phyloP scores from a whole-genome alignment of 2,113 vertebrate genomes.

The Bothrops jararaca region DNA sequence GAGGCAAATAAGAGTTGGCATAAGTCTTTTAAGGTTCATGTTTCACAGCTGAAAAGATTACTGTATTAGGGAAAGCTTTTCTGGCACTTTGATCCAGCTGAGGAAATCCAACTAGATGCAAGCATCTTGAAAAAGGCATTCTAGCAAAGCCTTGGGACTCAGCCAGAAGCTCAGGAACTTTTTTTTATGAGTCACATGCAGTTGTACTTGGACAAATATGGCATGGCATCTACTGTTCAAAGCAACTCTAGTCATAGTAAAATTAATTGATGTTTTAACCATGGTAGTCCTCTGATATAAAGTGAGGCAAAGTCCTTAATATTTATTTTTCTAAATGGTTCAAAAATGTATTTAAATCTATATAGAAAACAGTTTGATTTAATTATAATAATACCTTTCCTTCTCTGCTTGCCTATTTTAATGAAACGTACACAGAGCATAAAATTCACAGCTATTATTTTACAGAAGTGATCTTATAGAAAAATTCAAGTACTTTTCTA shows the following conservation, averaged over 20 bases:
- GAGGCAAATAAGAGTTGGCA: constrained; percentile 34
- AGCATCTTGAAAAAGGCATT: constrained; percentile 65
- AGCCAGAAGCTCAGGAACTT: constrained; percentile 62
- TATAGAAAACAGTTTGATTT: background rate
- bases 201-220: constrained; percentile 76
- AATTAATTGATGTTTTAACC: constrained; percentile 61
- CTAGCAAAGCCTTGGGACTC: constrained; percentile 66
- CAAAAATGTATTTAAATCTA: constrained; percentile 10
- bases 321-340: constrained; percentile 15
- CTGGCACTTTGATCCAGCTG: constrained; percentile 45
- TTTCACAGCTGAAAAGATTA: constrained; percentile 63
- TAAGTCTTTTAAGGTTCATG: constrained; percentile 25
- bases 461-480: background rate
- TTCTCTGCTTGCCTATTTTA: background rate
- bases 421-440: background rate
- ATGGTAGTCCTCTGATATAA: constrained; percentile 30
- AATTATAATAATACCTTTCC: accelerated
- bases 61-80: constrained; percentile 78
- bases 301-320: constrained; percentile 10
- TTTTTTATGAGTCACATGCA: constrained; percentile 70
- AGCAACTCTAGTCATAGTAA: constrained; percentile 52
- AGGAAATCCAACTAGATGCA: constrained; percentile 66
- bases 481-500: background rate
- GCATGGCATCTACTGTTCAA: constrained; percentile 71
- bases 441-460: constrained; percentile 2